These are phyloP conservation scores for Oxytorus armatus DNA, from an alignment of 2,888 invertebrate species.

Conservation along the genomic window DNA sequence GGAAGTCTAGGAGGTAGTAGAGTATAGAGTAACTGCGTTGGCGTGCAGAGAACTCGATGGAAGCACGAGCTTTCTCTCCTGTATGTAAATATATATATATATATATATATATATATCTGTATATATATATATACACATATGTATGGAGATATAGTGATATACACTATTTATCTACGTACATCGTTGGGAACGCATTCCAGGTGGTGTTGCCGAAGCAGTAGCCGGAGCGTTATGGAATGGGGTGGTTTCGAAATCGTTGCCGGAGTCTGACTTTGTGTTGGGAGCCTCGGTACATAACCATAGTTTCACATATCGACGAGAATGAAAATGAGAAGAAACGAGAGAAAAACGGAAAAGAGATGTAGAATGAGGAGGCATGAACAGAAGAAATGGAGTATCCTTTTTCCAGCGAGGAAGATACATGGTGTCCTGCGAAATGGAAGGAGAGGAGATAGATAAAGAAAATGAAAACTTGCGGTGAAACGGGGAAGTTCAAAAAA, in stretches of 20 bases:
- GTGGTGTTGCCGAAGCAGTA: constrained; percentile 12
- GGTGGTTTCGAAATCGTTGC: constrained; percentile 46
- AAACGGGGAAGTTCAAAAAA: constrained; percentile 49
- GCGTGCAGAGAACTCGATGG: constrained; percentile 44
- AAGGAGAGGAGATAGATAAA: constrained; percentile 6
- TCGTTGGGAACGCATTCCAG: constrained; percentile 44
- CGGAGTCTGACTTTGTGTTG: constrained; percentile 30
- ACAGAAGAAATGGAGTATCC: not conserved
- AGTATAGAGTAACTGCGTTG: constrained; percentile 49
- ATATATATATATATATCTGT: not conserved
- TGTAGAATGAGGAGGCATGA: not conserved
- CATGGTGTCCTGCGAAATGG: not conserved
- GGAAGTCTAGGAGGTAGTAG: constrained; percentile 42
- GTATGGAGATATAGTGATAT: constrained; percentile 43
- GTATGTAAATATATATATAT: constrained; percentile 41
- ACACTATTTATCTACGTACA: too few relatives aligned
- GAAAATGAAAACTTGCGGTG: constrained; percentile 47
- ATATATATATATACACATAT: constrained; percentile 22
- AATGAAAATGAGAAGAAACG: constrained; percentile 38
- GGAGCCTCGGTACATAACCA: constrained; percentile 23
- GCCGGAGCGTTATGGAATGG: not conserved
- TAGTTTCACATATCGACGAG: constrained; percentile 18
- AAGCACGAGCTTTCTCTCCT: constrained; percentile 48
- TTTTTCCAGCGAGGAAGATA: constrained; percentile 3
- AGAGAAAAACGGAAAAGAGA: constrained; percentile 27